Conservation (phyloP, 2,888 invertebrate species). For the Drosophila differens region DNA sequence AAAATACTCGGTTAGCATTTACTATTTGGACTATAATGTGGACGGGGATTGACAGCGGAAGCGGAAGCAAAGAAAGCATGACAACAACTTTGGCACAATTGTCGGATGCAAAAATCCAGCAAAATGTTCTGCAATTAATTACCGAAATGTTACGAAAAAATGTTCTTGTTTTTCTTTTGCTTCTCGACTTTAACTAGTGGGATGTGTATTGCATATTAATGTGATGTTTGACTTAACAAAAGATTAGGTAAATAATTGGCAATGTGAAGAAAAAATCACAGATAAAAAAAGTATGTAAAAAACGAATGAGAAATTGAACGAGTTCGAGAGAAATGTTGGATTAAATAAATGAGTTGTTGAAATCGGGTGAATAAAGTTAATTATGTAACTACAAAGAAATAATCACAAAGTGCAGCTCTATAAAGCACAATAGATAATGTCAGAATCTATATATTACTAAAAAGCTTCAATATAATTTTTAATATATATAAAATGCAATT, state of each 20-base stretch:
- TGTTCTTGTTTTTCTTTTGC: slow-evolving; percentile 1
- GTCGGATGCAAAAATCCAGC: slow-evolving; percentile 62
- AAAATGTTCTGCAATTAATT: slow-evolving; percentile 74
- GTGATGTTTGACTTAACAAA: slow-evolving; percentile 1
- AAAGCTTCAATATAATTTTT: neutral
- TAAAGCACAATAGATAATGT: neutral
- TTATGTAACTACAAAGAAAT: neutral
- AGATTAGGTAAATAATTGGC: slow-evolving; percentile 29
- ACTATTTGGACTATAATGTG: slow-evolving; percentile 7
- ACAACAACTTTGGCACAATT: slow-evolving; percentile 59
- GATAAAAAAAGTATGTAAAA: neutral
- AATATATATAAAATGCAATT: neutral
- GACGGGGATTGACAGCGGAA: slow-evolving; percentile 46
- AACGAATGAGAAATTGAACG: neutral
- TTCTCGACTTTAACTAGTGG: neutral
- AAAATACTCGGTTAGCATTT: slow-evolving; percentile 33
- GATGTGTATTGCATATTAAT: slow-evolving; percentile 30
- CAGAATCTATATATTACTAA: neutral
- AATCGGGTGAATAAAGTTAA: too few relatives aligned
- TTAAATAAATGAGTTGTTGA: neutral
- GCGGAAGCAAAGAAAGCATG: slow-evolving; percentile 56
- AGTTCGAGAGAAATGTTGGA: neutral
- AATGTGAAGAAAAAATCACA: neutral
- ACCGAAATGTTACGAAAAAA: slow-evolving; percentile 33
- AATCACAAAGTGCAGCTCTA: neutral